Conservation (phyloP, 2,888 invertebrate species). For the Drosophila neutralis region DNA sequence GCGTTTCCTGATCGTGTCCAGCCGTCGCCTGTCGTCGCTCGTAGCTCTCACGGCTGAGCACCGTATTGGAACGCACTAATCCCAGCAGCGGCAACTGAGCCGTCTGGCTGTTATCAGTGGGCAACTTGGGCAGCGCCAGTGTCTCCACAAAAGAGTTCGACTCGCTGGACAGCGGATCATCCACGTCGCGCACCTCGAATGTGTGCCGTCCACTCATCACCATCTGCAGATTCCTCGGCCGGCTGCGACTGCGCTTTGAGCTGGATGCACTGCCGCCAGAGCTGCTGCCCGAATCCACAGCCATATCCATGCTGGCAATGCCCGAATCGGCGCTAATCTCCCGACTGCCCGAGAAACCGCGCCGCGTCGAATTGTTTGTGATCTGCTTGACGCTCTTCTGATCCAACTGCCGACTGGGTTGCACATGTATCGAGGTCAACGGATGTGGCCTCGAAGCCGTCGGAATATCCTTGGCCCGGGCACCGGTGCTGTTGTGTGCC, state of each 20-base stretch:
- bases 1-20: conserved; percentile 11
- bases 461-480: conserved; percentile 68
- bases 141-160: conserved; percentile 82
- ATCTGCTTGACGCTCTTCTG: conserved; percentile 90
- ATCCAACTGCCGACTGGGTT: conserved; percentile 86
- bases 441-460: conserved; percentile 57
- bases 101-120: conserved; percentile 81
- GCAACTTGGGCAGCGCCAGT: conserved; percentile 83
- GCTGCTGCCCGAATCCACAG: conserved; percentile 74
- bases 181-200: conserved; percentile 90
- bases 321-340: conserved; percentile 85
- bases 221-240: conserved; percentile 90
- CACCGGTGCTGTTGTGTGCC: conserved; percentile 52
- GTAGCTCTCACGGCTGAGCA: conserved; percentile 81
- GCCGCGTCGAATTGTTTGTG: conserved; percentile 89
- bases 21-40: conserved; percentile 57
- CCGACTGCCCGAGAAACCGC: conserved; percentile 83
- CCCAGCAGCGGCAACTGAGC: conserved; percentile 83
- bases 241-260: conserved; percentile 84
- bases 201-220: conserved; percentile 90
- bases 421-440: conserved; percentile 66
- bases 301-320: conserved; percentile 84
- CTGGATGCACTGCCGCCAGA: conserved; percentile 67
- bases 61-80: conserved; percentile 83
- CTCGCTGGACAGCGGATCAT: conserved; percentile 85